Evolutionary conservation across 2,113 vertebrate genomes (phyloP), one percentile per base, ranked within the genome.

Genomic region (Saccopteryx leptura): DNA sequence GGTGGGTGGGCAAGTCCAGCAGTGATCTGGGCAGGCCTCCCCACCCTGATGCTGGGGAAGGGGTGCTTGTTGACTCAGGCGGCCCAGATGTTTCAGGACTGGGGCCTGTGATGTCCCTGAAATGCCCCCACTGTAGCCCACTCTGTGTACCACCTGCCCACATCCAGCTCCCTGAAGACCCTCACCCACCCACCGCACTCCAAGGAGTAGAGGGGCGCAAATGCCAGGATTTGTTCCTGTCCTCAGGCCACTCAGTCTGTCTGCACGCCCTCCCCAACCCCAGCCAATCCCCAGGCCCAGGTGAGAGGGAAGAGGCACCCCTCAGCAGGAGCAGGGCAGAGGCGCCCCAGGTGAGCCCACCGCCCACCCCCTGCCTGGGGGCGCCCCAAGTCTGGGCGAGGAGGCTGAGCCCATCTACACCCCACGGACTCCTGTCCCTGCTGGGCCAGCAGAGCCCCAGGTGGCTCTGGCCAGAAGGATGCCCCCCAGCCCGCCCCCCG

Each of bases 331-430:
- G 39, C 33, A 33, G 4, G 46, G 23, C 17, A 11, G 19, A 6
- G 71, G 48, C 24, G 33, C 26, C 91, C 54, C 24, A 4, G 0
- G 10, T 2, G 13, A 61, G 19, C 17, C 61, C 7, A 0, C 76
- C 3, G 4, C 61, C 39, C 33, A 1, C 39, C 28, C 39, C 74
- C 39, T 4, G 5, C 18, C 19, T 7, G 12, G 0, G 17, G 48
- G 39, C 28, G 1, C 28, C 9, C 2, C 0, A 21, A 66, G 54
- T 50, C 66, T 13, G 2, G 10, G 48, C 28, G 9, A 3, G 4
- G 0, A 0, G 23, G 18, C 66, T 24, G 23, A 50, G 28, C 3
- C 17, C 28, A 24, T 9, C 46, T 7, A 3, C 0, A 3, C 46
- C 63, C 52, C 1, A 24, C n/a, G 2, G 14, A 15, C 19, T 11